Evolutionary conservation across 2,113 vertebrate species (phyloP).

Genomic region (Tragelaphus imberbis): DNA sequence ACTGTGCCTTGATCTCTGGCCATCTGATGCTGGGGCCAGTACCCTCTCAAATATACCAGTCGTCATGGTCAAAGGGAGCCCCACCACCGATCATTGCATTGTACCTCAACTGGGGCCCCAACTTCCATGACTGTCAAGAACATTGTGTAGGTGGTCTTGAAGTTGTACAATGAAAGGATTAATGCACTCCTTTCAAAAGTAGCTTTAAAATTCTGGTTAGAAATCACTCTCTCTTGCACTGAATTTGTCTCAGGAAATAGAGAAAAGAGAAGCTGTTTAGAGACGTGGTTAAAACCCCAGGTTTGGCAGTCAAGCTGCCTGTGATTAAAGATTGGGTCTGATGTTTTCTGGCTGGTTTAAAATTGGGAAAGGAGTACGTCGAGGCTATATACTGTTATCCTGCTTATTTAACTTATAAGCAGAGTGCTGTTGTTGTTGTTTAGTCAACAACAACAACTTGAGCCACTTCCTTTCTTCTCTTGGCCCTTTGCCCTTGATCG

Average conservation of each 20-base stretch:
- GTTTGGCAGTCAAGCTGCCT: neutral
- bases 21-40: neutral
- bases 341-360: neutral
- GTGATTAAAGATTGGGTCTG: neutral
- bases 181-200: constrained; percentile 17
- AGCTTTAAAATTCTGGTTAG: constrained; percentile 38
- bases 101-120: neutral
- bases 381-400: neutral
- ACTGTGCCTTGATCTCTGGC: neutral
- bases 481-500: neutral
- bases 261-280: neutral
- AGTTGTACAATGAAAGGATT: constrained; percentile 1
- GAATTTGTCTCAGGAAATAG: constrained; percentile 9
- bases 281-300: neutral
- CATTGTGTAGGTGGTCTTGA: neutral
- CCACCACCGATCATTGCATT: neutral
- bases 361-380: neutral
- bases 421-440: neutral
- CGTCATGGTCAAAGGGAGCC: neutral
- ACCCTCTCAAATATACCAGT: neutral
- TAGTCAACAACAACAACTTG: neutral
- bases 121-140: neutral
- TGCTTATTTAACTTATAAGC: neutral
- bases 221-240: constrained; percentile 32
- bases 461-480: neutral